phyloP scores from a whole-genome alignment of 2,888 invertebrate genomes.

The Abscondita cerata region DNA sequence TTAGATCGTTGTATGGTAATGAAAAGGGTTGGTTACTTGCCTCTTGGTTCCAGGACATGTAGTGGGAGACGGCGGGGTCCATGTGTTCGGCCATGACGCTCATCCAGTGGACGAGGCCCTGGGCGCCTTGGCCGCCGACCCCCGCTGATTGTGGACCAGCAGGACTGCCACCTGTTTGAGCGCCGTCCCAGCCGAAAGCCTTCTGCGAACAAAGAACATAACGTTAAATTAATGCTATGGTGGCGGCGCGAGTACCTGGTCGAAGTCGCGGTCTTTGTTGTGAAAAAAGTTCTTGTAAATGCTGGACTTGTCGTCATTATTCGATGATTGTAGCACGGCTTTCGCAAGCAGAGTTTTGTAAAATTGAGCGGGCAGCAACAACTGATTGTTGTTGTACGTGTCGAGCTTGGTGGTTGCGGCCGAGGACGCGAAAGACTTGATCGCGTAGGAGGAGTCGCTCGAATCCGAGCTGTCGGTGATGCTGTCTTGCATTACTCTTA shows the following conservation, averaged over 20 bases:
- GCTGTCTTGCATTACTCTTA: slow-evolving; percentile 48
- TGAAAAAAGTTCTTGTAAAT: slow-evolving; percentile 59
- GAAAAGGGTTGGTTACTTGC: slow-evolving; percentile 59
- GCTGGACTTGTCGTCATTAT: slow-evolving; percentile 56
- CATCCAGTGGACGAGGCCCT: slow-evolving; percentile 94
- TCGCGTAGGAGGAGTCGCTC: slow-evolving; percentile 52
- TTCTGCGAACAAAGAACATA: slow-evolving; percentile 68
- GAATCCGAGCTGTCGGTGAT: slow-evolving; percentile 56
- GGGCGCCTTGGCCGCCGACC: slow-evolving; percentile 70
- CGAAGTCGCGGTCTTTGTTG: slow-evolving; percentile 56
- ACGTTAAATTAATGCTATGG: no score
- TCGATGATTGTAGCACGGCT: slow-evolving; percentile 66
- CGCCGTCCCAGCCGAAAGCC: slow-evolving; percentile 59
- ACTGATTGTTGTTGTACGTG: slow-evolving; percentile 58
- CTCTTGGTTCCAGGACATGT: slow-evolving; percentile 68
- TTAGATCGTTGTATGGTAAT: slow-evolving; percentile 23
- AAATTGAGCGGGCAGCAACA: slow-evolving; percentile 75
- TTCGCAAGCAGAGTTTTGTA: slow-evolving; percentile 81
- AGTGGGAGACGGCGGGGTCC: slow-evolving; percentile 83
- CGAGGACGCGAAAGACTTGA: slow-evolving; percentile 5
- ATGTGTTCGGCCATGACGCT: slow-evolving; percentile 96
- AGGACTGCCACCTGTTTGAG: slow-evolving; percentile 61
- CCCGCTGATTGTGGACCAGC: slow-evolving; percentile 62
- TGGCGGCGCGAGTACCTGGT: slow-evolving; percentile 57
- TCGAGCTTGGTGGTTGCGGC: slow-evolving; percentile 57